Evolutionary conservation across 2,113 vertebrate species (phyloP).

Genomic region (Thunnus maccoyii): DNA sequence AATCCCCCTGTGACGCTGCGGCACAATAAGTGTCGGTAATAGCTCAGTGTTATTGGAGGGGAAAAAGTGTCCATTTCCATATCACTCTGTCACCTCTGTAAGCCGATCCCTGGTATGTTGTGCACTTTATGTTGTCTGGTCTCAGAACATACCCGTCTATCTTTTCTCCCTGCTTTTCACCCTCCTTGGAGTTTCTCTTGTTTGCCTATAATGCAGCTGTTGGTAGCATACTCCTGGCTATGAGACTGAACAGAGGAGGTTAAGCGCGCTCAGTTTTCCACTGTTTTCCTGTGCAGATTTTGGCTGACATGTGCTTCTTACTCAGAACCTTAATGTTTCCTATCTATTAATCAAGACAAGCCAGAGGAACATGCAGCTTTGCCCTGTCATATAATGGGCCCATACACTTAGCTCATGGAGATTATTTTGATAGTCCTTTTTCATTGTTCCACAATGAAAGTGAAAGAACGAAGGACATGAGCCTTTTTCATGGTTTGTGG

Average conservation of each 20-base stretch:
- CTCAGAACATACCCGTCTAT: slow-evolving; percentile 27
- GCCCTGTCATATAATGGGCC: slow-evolving; percentile 46
- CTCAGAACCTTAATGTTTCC: slow-evolving; percentile 47
- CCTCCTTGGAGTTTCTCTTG: slow-evolving; percentile 3
- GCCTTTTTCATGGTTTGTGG: slow-evolving; percentile 62
- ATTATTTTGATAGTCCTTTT: slow-evolving; percentile 50
- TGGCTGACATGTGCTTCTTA: slow-evolving; percentile 28
- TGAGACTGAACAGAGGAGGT: slow-evolving; percentile 13
- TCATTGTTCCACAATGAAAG: slow-evolving; percentile 70
- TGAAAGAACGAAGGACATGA: slow-evolving; percentile 41
- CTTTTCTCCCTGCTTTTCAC: background rate
- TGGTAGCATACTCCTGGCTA: slow-evolving; percentile 28
- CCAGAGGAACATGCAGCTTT: slow-evolving; percentile 54
- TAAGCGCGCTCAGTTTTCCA: slow-evolving; percentile 26
- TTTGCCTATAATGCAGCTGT: slow-evolving; percentile 33
- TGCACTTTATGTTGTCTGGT: slow-evolving; percentile 49
- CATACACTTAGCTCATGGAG: slow-evolving; percentile 45
- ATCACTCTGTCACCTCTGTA: slow-evolving; percentile 50
- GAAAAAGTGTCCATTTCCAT: slow-evolving; percentile 56
- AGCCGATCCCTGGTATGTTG: slow-evolving; percentile 42
- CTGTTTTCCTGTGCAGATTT: slow-evolving; percentile 41
- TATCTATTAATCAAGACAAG: slow-evolving; percentile 60
- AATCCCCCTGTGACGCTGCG: slow-evolving; percentile 65
- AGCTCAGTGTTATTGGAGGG: slow-evolving; percentile 55
- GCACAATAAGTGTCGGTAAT: slow-evolving; percentile 61